A percentile compares a stretch with the other conserved stretches of the same genome.
These are phyloP conservation scores for Odontamblyopus lacepedii DNA, from an alignment of 2,797 vertebrate genomes.

Conservation along the genomic window DNA sequence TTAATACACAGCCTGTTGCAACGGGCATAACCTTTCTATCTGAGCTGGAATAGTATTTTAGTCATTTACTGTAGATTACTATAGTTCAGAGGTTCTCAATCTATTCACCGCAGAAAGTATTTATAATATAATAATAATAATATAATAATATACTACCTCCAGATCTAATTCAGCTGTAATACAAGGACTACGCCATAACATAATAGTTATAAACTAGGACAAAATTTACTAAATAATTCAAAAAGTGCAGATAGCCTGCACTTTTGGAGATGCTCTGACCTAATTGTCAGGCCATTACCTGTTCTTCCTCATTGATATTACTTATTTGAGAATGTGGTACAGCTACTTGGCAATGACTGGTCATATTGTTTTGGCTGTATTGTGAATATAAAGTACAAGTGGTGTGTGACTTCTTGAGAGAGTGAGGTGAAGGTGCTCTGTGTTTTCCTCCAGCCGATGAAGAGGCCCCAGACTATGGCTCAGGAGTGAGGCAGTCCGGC, in stretches of 20 bases:
- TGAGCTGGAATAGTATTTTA: no score
- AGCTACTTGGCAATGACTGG: no score
- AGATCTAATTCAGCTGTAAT: background rate
- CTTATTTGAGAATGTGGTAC: background rate
- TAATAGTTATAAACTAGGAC: background rate
- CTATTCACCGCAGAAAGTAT: no score
- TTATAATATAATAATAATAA: background rate
- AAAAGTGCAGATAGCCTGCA: no score
- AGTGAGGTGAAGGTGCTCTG: constrained; percentile 76
- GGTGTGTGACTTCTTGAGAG: constrained; percentile 70
- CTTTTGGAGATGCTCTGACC: no score
- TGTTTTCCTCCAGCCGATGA: constrained; percentile 88
- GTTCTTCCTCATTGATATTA: no score
- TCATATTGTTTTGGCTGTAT: background rate
- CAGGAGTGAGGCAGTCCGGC: constrained; percentile 91
- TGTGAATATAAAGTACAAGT: constrained; percentile 32
- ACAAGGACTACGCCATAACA: background rate
- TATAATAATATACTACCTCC: background rate
- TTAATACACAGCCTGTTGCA: background rate
- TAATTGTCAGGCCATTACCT: no score
- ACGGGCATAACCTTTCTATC: background rate
- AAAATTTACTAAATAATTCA: background rate
- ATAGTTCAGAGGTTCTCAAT: no score
- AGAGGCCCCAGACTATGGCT: constrained; percentile 96
- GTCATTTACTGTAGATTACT: no score